These are phyloP conservation scores for Harpia harpyja DNA, from an alignment of 2,797 vertebrate genomes.

Conservation along the genomic window DNA sequence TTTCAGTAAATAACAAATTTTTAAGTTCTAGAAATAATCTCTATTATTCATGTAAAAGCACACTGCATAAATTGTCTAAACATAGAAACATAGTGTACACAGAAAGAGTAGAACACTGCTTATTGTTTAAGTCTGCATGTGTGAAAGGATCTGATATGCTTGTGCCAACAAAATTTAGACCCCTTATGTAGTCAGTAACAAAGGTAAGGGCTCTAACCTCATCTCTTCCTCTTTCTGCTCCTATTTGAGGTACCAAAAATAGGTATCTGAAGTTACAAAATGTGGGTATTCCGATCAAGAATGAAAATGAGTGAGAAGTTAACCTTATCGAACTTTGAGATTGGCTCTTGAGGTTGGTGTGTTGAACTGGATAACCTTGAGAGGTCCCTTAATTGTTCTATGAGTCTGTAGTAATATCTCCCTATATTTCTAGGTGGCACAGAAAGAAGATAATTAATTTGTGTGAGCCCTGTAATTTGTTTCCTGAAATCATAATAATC, in stretches of 20 bases:
- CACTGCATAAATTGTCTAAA: neutral
- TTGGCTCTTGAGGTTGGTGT: neutral
- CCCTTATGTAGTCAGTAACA: neutral
- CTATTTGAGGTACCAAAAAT: neutral
- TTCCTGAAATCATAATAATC: slow-evolving; percentile 36
- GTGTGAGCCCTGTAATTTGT: slow-evolving; percentile 8
- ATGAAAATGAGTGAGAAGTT: neutral
- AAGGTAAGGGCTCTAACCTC: neutral
- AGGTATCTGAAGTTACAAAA: neutral
- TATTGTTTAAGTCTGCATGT: neutral
- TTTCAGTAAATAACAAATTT: neutral
- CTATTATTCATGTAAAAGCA: neutral
- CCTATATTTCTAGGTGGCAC: neutral
- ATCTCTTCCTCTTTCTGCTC: neutral
- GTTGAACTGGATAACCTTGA: neutral
- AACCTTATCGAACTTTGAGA: neutral
- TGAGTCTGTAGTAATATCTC: neutral
- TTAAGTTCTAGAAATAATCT: neutral
- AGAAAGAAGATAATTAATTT: neutral
- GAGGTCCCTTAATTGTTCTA: neutral
- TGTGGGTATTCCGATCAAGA: neutral
- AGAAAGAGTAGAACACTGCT: neutral
- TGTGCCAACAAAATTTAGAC: neutral
- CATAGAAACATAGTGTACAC: rapidly evolving
- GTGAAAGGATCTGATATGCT: neutral